These are phyloP conservation scores for Champsocephalus esox DNA, from an alignment of 2,797 vertebrate genomes.

Conservation along the genomic window DNA sequence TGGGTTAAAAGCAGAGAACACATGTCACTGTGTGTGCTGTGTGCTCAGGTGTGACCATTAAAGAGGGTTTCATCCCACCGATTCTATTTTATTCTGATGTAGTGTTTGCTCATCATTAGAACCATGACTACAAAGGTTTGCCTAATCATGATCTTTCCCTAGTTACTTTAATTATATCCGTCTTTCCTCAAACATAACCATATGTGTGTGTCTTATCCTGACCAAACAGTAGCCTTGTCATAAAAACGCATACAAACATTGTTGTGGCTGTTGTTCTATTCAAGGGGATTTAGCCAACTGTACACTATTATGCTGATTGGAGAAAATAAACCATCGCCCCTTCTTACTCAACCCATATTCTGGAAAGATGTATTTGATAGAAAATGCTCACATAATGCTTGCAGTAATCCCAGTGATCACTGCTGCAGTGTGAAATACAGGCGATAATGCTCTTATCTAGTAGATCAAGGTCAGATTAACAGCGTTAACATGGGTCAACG, in stretches of 20 bases:
- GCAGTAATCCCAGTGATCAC: conserved; percentile 64
- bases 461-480: conserved; percentile 69
- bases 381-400: conserved; percentile 33
- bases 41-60: no score
- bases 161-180: no score
- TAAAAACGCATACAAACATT: conserved; percentile 1
- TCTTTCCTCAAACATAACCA: neutral
- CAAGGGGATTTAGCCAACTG: conserved; percentile 20
- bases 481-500: conserved; percentile 36
- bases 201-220: neutral
- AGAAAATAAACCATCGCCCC: neutral
- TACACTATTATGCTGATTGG: conserved; percentile 21
- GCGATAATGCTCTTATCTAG: conserved; percentile 63
- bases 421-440: conserved; percentile 57
- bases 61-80: no score
- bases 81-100: no score
- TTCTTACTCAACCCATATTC: neutral
- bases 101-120: no score
- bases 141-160: neutral
- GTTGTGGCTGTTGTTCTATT: neutral
- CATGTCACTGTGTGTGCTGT: no score
- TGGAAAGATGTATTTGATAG: conserved; percentile 46
- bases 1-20: no score
- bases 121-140: no score
- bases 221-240: neutral